These are phyloP conservation scores for Cheilosia vernalis DNA, from an alignment of 2,888 invertebrate species.

Conservation along the genomic window DNA sequence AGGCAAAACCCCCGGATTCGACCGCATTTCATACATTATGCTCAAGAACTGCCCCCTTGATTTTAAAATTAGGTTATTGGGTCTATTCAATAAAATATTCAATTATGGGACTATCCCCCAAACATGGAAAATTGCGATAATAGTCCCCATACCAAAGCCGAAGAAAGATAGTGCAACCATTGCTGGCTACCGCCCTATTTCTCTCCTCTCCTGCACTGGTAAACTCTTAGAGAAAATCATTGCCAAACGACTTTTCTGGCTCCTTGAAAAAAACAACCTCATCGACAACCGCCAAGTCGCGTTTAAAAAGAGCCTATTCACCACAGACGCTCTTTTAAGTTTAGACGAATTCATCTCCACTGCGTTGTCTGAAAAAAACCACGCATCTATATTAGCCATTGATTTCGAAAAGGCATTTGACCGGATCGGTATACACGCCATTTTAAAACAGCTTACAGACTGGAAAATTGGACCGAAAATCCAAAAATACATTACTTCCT, in stretches of 20 bases:
- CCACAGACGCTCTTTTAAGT: conserved; percentile 20
- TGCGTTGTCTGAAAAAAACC: background rate
- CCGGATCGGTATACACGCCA: background rate
- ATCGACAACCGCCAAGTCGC: conserved; percentile 30
- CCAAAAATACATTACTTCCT: no score
- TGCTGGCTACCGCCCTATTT: no score
- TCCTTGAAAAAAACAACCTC: conserved; percentile 16
- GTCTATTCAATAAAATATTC: no score
- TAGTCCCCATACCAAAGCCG: no score
- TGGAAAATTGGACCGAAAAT: conserved; percentile 40
- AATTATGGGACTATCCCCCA: no score
- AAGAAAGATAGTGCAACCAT: no score
- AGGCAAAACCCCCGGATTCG: no score
- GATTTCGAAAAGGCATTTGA: background rate
- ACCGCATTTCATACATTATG: no score
- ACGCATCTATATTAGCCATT: background rate
- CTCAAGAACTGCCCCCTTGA: no score
- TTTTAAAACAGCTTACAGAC: background rate
- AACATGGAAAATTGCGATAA: no score
- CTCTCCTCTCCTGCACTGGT: no score
- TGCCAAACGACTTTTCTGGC: conserved; percentile 76
- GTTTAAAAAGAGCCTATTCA: conserved; percentile 27
- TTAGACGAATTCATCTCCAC: conserved; percentile 6
- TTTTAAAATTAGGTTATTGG: no score
- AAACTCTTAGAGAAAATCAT: conserved; percentile 11